Evolutionary conservation across 92 coral and sea anemone species (phyloP).

Genomic region (Siderastrea siderea): DNA sequence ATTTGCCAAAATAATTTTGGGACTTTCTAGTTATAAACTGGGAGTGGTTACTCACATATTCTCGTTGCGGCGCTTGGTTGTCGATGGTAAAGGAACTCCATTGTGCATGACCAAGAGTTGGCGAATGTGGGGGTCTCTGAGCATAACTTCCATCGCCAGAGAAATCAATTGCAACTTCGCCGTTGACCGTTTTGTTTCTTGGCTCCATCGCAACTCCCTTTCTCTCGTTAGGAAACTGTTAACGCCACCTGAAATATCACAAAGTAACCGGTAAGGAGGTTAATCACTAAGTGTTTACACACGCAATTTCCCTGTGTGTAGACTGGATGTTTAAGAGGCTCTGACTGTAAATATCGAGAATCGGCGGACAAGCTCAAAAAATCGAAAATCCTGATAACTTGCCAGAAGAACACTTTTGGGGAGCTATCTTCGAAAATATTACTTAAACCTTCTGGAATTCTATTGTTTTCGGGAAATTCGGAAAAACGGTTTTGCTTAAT

Average conservation of each 20-base stretch:
- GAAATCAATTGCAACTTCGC: constrained; percentile 43
- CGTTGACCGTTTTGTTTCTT: constrained; percentile 2
- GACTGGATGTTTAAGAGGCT: no score
- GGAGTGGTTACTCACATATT: background rate
- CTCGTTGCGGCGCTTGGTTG: background rate
- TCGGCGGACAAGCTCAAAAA: no score
- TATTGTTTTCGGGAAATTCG: no score
- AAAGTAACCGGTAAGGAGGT: background rate
- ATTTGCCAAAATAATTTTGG: background rate
- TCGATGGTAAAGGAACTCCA: constrained; percentile 16
- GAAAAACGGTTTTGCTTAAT: no score
- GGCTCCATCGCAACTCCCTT: constrained; percentile 25
- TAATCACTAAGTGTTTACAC: background rate
- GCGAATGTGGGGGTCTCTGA: constrained; percentile 48
- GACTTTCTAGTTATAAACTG: background rate
- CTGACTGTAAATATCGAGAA: no score
- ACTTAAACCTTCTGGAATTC: no score
- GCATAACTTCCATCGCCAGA: constrained; percentile 11
- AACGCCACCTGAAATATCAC: background rate
- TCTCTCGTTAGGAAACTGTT: background rate
- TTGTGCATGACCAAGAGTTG: constrained; percentile 9
- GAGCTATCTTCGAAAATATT: no score
- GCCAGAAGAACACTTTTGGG: no score
- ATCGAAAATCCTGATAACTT: no score
- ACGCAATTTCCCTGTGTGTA: background rate